phyloP scores from a whole-genome alignment of 2,797 vertebrate species.

The Myripristis jacobus region DNA sequence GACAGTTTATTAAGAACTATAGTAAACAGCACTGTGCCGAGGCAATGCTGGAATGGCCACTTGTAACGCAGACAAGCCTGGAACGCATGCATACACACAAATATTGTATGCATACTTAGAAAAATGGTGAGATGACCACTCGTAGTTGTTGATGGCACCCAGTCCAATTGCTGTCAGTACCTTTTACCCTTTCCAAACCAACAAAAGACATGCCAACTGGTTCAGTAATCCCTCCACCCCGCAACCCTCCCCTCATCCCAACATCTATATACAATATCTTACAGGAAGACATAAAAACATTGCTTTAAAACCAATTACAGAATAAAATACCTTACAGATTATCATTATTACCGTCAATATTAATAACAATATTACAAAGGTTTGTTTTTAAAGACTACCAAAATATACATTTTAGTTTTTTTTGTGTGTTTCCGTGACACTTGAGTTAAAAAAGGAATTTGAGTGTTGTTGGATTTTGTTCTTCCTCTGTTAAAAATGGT shows the following conservation, averaged over 20 bases:
- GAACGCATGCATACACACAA: constrained; percentile 44
- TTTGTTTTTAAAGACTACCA: constrained; percentile 91
- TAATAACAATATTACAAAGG: constrained; percentile 87
- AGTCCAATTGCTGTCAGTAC: constrained; percentile 57
- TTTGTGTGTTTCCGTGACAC: constrained; percentile 71
- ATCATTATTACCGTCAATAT: constrained; percentile 82
- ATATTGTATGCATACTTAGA: constrained; percentile 51
- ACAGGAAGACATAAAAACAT: constrained; percentile 92
- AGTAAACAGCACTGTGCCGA: constrained; percentile 14
- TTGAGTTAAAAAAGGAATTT: constrained; percentile 73
- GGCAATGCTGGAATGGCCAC: constrained; percentile 13
- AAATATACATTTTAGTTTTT: constrained; percentile 92
- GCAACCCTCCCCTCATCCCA: constrained; percentile 26
- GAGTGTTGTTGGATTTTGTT: constrained; percentile 80
- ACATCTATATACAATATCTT: constrained; percentile 96
- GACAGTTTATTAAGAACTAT: constrained; percentile 27
- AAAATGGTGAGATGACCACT: constrained; percentile 74
- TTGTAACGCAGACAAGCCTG: constrained; percentile 48
- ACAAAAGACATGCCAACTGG: constrained; percentile 75
- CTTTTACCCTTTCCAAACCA: constrained; percentile 70
- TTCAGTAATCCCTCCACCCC: constrained; percentile 58
- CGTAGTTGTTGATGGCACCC: constrained; percentile 69
- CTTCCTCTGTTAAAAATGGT: constrained; percentile 76
- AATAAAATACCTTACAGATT: constrained; percentile 89
- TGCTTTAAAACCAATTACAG: constrained; percentile 89